Conservation (phyloP, 2,888 invertebrate genomes). For the Parascotia fuliginaria region DNA sequence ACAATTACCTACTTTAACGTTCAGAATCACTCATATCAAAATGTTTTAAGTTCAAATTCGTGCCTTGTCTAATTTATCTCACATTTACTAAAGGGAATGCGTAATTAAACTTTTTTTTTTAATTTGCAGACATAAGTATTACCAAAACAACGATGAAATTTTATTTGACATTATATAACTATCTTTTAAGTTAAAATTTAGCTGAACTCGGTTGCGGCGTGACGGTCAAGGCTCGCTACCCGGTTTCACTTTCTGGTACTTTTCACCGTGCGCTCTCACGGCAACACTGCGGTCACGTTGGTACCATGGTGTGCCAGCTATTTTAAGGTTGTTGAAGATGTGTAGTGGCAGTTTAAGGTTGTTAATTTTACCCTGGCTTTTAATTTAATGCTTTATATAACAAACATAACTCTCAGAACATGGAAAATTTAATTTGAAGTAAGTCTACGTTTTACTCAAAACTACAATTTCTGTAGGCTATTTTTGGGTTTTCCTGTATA, state of each 20-base stretch:
- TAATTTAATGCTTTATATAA: neutral
- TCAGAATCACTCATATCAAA: too few species aligned
- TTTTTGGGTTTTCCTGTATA: too few species aligned
- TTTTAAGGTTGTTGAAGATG: slow-evolving; percentile 3
- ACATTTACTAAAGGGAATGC: too few species aligned
- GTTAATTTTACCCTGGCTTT: neutral
- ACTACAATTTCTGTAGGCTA: too few species aligned
- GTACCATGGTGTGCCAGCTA: neutral
- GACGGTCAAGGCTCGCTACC: slow-evolving; percentile 77
- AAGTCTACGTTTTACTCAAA: too few species aligned
- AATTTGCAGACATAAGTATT: neutral
- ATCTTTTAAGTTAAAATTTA: slow-evolving; percentile 25
- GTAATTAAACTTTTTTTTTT: too few species aligned
- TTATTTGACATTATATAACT: slow-evolving; percentile 36
- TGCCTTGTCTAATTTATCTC: too few species aligned
- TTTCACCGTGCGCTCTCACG: slow-evolving; percentile 77
- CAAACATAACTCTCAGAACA: too few species aligned
- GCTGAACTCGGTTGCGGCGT: slow-evolving; percentile 53
- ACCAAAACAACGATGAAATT: slow-evolving; percentile 28
- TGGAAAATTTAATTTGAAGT: too few species aligned
- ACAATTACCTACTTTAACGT: too few species aligned
- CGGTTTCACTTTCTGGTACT: slow-evolving; percentile 80
- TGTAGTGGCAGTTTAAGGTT: neutral
- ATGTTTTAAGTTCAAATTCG: too few species aligned
- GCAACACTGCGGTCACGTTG: slow-evolving; percentile 24